phyloP scores from a whole-genome alignment of 2,888 invertebrate genomes.

The Galerucella pusilla region DNA sequence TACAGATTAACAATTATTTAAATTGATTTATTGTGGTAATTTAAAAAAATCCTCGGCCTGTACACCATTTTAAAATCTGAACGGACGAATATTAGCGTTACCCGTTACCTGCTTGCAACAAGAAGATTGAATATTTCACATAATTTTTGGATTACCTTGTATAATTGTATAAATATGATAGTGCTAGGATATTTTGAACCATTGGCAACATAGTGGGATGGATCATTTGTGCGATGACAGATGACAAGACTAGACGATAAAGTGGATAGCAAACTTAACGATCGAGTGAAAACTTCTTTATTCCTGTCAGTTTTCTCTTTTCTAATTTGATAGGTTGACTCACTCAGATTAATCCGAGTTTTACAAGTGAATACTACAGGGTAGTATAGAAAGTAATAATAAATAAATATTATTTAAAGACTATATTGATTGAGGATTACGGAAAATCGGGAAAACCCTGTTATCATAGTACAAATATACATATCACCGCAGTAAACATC shows the following conservation, averaged over 20 bases:
- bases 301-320: conserved; percentile 29
- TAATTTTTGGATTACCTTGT: too few species aligned
- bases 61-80: too few species aligned
- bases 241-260: conserved; percentile 8
- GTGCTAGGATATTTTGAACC: background rate
- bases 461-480: conserved; percentile 58
- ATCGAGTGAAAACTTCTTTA: conserved; percentile 18
- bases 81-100: too few species aligned
- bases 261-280: conserved; percentile 11
- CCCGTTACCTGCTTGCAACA: too few species aligned
- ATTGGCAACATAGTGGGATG: background rate
- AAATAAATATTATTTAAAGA: conserved; percentile 12
- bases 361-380: conserved; percentile 20
- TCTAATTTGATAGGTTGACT: conserved; percentile 26
- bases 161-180: background rate
- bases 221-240: conserved; percentile 2
- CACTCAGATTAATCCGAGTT: conserved; percentile 15
- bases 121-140: too few species aligned
- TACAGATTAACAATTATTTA: too few species aligned
- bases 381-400: conserved; percentile 20
- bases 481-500: conserved; percentile 58
- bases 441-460: conserved; percentile 32
- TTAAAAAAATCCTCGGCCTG: too few species aligned
- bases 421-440: conserved; percentile 17
- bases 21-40: too few species aligned